Percentiles rank a stretch among this genome's conserved stretches.
Conservation (phyloP, 2,888 invertebrate species). For the Xestobium rufovillosum region DNA sequence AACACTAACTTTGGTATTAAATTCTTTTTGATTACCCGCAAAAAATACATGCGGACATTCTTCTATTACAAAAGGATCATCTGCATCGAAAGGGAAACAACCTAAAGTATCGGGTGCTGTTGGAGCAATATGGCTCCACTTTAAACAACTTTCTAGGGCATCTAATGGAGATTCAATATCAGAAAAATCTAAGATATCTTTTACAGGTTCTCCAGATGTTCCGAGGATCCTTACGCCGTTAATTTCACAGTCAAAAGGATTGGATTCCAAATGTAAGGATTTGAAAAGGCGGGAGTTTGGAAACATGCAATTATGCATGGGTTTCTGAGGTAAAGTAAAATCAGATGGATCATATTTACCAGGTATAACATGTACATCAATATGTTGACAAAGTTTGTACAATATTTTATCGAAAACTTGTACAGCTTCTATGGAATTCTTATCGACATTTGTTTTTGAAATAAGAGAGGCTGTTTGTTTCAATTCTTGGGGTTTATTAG, state of each 20-base stretch:
- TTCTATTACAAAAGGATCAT: conserved; percentile 81
- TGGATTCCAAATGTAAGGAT: conserved; percentile 72
- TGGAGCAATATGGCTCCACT: conserved; percentile 87
- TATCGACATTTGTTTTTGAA: conserved; percentile 33
- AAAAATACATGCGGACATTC: conserved; percentile 85
- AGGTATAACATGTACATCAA: conserved; percentile 83
- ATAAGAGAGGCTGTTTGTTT: conserved; percentile 38
- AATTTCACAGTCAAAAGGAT: conserved; percentile 74
- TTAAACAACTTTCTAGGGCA: conserved; percentile 68
- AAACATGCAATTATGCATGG: conserved; percentile 84
- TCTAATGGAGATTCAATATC: conserved; percentile 60
- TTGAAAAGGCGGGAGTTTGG: conserved; percentile 58
- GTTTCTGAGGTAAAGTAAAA: conserved; percentile 86
- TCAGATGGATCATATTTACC: conserved; percentile 87
- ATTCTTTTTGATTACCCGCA: conserved; percentile 72
- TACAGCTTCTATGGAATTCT: conserved; percentile 51
- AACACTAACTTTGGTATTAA: conserved; percentile 58
- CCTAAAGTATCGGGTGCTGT: conserved; percentile 91
- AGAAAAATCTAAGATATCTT: conserved; percentile 68
- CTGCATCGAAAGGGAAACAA: conserved; percentile 73
- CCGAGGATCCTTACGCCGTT: conserved; percentile 47
- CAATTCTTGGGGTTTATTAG: conserved; percentile 29
- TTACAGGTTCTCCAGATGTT: conserved; percentile 78
- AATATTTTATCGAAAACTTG: conserved; percentile 56
- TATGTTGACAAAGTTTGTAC: conserved; percentile 42